Base-by-base conservation (phyloP, 2,797 vertebrate genomes). In the Cephalopachus bancanus region DNA sequence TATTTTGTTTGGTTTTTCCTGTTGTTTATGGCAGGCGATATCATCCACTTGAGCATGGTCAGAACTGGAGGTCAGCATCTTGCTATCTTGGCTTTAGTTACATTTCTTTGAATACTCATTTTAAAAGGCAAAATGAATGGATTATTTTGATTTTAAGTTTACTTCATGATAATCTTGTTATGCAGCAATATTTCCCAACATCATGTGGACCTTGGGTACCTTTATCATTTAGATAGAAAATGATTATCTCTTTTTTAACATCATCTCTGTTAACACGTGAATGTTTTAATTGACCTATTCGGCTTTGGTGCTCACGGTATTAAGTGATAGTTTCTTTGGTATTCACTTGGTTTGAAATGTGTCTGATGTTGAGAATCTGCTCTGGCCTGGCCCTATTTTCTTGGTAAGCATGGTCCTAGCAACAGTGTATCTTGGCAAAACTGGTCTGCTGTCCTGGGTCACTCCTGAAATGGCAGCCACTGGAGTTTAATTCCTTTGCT, bases 271-370 rank as follows among this genome's bases (percentile, higher is more conserved):
- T 89, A 92, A 69, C 20, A 17, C 19, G 49, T 59, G 51, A 93
- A 93, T 78, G 3, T 84, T 44, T 91, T 28, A n/a, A 24, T 95
- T 92, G 37, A 11, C 33, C 92, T 87, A 5, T 95, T 97, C 89
- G 33, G 44, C 83, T 83, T 97, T 97, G 64, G 62, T 78, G 57
- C 93, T 57, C 87, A 87, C 60, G 79, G 12, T 80, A n/a, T 88
- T 30, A 93, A 95, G 59, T 51, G 44, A 90, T 9, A 93, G 44
- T 7, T 64, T 83, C 86, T 72, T 69, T 87, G 72, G 2, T 94
- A 64, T 91, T 98, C 83, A n/a, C 85, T 96, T 94, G 90, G 37
- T 59, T 60, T 83, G 81, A 93, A 76, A 97, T 96, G 96, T 92
- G 20, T 79, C 86, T 51, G 33, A 10, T 53, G 15, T 60, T 64